These are phyloP conservation scores for Glomeris maerens DNA, from an alignment of 1,140 invertebrate genomes.

Conservation along the genomic window DNA sequence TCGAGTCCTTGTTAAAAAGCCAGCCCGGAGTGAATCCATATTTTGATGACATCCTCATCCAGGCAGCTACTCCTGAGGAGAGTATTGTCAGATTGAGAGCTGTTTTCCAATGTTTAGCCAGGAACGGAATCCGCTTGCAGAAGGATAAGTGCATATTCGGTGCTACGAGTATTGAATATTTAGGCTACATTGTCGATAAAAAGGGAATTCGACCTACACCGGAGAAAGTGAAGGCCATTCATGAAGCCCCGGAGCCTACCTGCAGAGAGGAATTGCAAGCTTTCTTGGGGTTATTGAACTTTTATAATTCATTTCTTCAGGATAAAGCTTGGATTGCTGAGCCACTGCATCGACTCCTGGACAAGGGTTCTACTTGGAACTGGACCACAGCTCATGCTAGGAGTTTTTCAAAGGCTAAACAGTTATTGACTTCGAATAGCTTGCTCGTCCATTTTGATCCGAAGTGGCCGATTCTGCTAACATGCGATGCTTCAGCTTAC, in stretches of 20 bases:
- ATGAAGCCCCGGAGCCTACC: neutral
- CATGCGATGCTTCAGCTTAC: slow-evolving; percentile 26
- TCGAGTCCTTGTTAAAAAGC: slow-evolving; percentile 14
- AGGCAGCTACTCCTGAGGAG: neutral
- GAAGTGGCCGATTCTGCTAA: slow-evolving; percentile 19
- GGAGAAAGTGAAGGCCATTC: neutral
- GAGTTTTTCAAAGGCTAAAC: slow-evolving; percentile 21
- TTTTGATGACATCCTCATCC: slow-evolving; percentile 16
- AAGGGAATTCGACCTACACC: neutral
- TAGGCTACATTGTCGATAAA: too few relatives aligned
- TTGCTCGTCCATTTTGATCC: slow-evolving; percentile 24
- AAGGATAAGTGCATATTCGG: slow-evolving; percentile 13
- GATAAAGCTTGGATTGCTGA: too few relatives aligned
- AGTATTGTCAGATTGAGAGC: neutral
- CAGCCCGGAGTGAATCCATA: slow-evolving; percentile 5
- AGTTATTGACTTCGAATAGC: slow-evolving; percentile 9
- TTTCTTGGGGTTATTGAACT: too few relatives aligned
- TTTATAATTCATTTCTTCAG: too few relatives aligned
- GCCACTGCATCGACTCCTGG: too few relatives aligned
- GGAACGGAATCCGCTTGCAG: slow-evolving; percentile 5
- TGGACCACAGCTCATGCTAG: slow-evolving; percentile 14
- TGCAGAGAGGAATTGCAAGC: neutral
- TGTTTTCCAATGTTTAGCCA: slow-evolving; percentile 6
- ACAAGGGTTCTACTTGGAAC: too few relatives aligned
- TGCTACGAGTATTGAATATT: too few relatives aligned